Percentiles rank a stretch among this genome's conserved stretches.
Conservation (phyloP, 2,113 vertebrate species). For the Cyrtonyx montezumae region DNA sequence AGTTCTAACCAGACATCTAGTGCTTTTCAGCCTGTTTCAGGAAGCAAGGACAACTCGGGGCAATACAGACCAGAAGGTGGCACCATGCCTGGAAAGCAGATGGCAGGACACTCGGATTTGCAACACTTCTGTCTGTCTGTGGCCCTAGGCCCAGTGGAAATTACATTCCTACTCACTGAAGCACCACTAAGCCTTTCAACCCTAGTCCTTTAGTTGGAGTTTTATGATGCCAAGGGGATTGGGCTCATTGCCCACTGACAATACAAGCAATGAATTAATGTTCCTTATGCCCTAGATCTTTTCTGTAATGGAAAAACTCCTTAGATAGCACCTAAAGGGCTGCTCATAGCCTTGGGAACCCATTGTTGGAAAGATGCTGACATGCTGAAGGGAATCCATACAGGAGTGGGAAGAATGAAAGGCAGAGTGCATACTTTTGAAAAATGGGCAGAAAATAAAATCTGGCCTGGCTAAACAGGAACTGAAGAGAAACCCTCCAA, state of each 20-base stretch:
- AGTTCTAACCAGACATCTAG: neutral
- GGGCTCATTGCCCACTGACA: neutral
- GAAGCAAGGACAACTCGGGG: neutral
- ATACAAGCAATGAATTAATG: neutral
- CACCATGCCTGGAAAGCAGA: neutral
- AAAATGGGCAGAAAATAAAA: neutral
- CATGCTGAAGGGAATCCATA: neutral
- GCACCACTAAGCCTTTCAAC: neutral
- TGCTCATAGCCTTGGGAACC: neutral
- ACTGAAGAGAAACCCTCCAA: neutral
- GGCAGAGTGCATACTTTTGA: neutral
- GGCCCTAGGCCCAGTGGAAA: neutral
- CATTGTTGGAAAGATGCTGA: neutral
- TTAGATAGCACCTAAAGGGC: neutral
- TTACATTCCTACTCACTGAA: neutral
- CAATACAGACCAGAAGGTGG: neutral
- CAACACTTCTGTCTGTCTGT: neutral
- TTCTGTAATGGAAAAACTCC: neutral
- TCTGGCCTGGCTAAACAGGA: neutral
- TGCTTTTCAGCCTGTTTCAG: neutral
- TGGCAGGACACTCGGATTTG: neutral
- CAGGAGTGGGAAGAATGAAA: neutral
- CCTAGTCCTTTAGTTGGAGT: neutral
- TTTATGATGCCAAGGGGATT: neutral
- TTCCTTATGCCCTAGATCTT: neutral